A percentile compares a stretch with the other conserved stretches of the same genome.
phyloP scores from a whole-genome alignment of 2,113 vertebrate species.

The Guaruba guarouba region DNA sequence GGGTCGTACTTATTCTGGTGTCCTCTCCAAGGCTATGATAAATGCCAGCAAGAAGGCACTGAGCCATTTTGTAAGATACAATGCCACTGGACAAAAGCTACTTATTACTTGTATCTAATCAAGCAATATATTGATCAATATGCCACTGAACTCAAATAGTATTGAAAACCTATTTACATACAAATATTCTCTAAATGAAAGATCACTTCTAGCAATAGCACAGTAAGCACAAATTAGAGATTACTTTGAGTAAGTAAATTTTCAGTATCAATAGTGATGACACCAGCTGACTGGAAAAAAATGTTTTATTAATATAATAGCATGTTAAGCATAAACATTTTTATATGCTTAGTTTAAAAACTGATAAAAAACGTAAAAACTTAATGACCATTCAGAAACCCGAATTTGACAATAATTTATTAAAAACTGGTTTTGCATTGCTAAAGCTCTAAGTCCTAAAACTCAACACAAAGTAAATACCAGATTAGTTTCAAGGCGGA shows the following conservation, averaged over 20 bases:
- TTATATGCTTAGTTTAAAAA: not conserved
- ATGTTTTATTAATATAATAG: not conserved
- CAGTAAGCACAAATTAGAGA: not conserved
- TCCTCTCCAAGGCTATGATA: not conserved
- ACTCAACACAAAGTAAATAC: not conserved
- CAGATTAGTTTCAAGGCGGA: not conserved
- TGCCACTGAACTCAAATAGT: not conserved
- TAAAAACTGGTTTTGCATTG: not conserved
- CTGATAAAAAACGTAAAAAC: not conserved
- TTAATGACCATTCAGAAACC: not conserved
- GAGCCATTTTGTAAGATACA: not conserved
- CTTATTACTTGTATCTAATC: not conserved
- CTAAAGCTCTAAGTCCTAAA: not conserved
- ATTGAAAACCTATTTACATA: not conserved
- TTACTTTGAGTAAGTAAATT: not conserved
- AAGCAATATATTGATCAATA: not conserved
- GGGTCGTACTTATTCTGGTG: not conserved
- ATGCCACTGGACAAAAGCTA: not conserved
- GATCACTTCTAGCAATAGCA: not conserved
- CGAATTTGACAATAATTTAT: not conserved
- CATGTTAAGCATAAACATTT: not conserved
- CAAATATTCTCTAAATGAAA: not conserved
- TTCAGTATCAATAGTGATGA: not conserved
- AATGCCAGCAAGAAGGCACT: not conserved
- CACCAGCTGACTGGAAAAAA: not conserved